Evolutionary conservation across 2,888 invertebrate species (phyloP), one percentile per base, ranked within the genome.

Genomic region (Temnothorax ravouxi): DNA sequence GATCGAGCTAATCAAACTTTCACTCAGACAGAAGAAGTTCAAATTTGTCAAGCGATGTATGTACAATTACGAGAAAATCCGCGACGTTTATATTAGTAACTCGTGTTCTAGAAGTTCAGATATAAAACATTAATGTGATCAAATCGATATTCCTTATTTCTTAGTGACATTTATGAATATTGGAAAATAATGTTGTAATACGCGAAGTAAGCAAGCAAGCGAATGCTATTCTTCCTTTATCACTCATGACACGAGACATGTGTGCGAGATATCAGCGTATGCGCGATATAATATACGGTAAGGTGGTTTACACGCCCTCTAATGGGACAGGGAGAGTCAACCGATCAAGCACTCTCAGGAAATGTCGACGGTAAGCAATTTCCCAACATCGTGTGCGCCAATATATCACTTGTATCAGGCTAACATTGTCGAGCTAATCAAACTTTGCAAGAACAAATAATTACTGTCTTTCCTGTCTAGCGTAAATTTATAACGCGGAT

Each of bases 351-450:
- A 75, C 56, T 83, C 75, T 66, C 81, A 71, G 76, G 80, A 86
- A 86, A 83, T 81, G 87, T 83, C 86, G 86, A 88, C 74, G 71
- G 84, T 86, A 88, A 85, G 83, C 87, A 71, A 80, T 83, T 56
- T 69, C 59, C 47, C 50, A 34, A 72, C 67, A 74, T 59, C 69
- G 44, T 59, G 25, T 50, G 67, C 66, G 29, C 71, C 67, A 62
- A 69, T 76, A 59, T 80, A 77, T 66, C 67, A 79, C 64, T 38
- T 21, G 34, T 47, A 44, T 59, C 66, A 41, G 74, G 41, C 77
- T 47, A 56, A 84, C 44, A 66, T 80, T 67, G 50, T 79, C 34
- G 13, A 38, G 62, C 21, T 66, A 82, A 88, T 88, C 66, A 71
- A 86, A 80, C 82, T 64, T 56, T 56, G n/a, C 66, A 5, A 52